phyloP scores from a whole-genome alignment of 1,140 invertebrate species.

The Yoshiicerus persimilis region DNA sequence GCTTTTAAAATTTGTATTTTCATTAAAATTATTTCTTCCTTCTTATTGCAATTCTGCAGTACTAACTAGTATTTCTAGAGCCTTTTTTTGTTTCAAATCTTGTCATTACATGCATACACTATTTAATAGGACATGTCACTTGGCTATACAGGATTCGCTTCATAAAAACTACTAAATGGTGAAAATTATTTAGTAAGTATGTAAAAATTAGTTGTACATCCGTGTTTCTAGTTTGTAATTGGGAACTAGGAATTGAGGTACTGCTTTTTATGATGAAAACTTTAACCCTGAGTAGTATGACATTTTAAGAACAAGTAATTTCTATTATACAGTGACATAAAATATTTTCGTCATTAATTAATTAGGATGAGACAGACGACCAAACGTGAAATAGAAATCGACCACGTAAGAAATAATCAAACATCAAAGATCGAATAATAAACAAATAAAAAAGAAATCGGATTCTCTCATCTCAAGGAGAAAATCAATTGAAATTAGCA shows the following conservation, averaged over 20 bases:
- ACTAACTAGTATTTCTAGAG: no score
- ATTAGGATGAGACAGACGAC: background rate
- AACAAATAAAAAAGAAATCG: constrained; percentile 20
- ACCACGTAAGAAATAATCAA: background rate
- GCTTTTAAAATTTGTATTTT: no score
- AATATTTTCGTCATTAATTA: background rate
- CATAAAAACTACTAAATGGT: no score
- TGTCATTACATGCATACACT: no score
- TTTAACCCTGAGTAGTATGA: background rate
- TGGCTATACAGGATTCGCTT: no score
- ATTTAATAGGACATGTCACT: no score
- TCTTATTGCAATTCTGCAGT: no score
- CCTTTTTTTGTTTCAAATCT: no score
- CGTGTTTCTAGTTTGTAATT: background rate
- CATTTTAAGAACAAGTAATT: background rate
- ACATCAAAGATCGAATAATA: background rate
- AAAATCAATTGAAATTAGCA: constrained; percentile 23
- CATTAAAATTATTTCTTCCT: no score
- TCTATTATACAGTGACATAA: background rate
- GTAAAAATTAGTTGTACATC: no score
- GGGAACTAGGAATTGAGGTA: background rate
- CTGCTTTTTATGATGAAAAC: background rate
- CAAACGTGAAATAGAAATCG: background rate
- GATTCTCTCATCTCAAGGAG: background rate
- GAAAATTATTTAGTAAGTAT: no score